Conservation (phyloP, 2,888 invertebrate species). For the Limnephilus rhombicus region DNA sequence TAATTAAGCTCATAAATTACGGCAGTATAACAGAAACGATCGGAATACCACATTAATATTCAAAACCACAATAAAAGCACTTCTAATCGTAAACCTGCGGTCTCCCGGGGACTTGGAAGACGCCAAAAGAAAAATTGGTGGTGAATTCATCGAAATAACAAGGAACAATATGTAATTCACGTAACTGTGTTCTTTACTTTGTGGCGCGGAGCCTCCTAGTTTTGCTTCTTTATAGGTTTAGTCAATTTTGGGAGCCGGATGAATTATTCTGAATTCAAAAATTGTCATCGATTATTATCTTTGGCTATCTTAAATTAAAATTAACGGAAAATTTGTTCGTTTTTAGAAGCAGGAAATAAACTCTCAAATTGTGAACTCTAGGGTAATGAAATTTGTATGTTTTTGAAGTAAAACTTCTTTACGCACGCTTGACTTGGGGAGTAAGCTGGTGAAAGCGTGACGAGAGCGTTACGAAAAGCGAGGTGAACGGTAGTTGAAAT, state of each 20-base stretch:
- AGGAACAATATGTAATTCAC: not conserved
- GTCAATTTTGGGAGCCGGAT: not conserved
- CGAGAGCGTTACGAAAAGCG: too few species aligned
- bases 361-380: too few species aligned
- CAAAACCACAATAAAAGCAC: slow-evolving; percentile 27
- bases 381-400: too few species aligned
- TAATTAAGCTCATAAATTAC: not conserved
- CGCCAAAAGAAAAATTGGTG: not conserved
- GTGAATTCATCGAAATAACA: not conserved
- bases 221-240: not conserved
- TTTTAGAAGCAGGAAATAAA: too few species aligned
- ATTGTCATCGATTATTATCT: too few species aligned
- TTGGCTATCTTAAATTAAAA: too few species aligned
- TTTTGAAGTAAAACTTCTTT: too few species aligned
- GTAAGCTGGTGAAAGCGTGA: too few species aligned
- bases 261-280: not conserved
- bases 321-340: too few species aligned
- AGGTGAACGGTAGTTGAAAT: too few species aligned
- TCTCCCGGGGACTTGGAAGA: not conserved
- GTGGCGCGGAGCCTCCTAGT: not conserved
- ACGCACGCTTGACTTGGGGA: too few species aligned
- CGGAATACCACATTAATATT: slow-evolving; percentile 36
- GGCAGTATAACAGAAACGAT: slow-evolving; percentile 11
- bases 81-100: slow-evolving; percentile 6
- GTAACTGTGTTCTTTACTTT: not conserved